Evolutionary conservation across 2,888 invertebrate genomes (phyloP), one percentile per base, ranked within the genome.

Genomic region (Habroteleia sp.): DNA sequence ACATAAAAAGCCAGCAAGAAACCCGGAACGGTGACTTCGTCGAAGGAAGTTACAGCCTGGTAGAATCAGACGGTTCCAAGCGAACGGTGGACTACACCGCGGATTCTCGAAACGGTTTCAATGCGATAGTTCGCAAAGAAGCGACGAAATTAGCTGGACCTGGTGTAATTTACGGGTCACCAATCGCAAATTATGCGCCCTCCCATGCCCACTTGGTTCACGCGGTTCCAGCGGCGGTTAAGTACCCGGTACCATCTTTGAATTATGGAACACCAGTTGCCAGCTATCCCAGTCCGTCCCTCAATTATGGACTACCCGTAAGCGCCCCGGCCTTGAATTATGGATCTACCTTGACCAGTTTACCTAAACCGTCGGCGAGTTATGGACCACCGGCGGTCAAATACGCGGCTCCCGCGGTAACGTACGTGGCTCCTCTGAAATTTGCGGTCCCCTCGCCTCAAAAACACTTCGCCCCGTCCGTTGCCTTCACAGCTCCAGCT

Each of bases 91-190:
- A 87, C 74, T 87, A 87, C 77, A 83, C 83, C 48, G 87, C 87
- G 6, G 87, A 87, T 58, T 52, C 85, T 0, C 77, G 82, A 56
- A 87, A 82, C 73, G 87, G 87, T 72, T 87, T 87, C 81, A 87
- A 87, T 80, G 87, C 87, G 1, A 82, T 87, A 1, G 86, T 87
- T 5, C 86, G 81, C 77, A 87, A 86, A 31, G 86, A 87, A 72
- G 83, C 83, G 6, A 80, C 80, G 5, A 91, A 91, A 77, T 90
- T 89, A 90, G 74, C 78, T 31, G 56, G 31, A 35, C 77, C 11
- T 2, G 48, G 8, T 17, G 11, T 46, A 23, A 66, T 79, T 25
- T 80, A 82, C 48, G 79, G 80, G 6, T 17, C 44, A 0, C 37
- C 33, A 23, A 1, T 20, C 2, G 8, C 14, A 29, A 33, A 14